These are phyloP conservation scores for Apodemus speciosus DNA, from an alignment of 2,113 vertebrate genomes.

Conservation along the genomic window DNA sequence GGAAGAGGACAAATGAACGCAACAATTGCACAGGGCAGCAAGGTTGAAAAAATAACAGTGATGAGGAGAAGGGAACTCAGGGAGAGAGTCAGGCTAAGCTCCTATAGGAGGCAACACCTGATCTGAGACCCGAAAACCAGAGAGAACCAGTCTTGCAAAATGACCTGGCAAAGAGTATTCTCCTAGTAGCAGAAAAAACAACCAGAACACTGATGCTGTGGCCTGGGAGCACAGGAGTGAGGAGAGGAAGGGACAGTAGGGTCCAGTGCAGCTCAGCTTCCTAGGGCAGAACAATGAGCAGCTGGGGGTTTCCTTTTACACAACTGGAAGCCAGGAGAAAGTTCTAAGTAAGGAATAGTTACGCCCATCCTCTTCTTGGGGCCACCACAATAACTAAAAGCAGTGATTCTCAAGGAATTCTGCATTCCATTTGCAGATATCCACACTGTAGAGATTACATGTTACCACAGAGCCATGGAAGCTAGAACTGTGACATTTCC, in stretches of 20 bases:
- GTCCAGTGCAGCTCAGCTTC: not conserved
- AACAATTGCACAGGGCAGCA: not conserved
- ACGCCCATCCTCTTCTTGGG: not conserved
- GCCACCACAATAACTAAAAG: not conserved
- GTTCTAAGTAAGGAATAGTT: not conserved
- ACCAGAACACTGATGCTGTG: not conserved
- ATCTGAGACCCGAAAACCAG: not conserved
- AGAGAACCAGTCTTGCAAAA: not conserved
- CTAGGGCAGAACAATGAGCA: not conserved
- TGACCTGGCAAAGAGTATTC: not conserved
- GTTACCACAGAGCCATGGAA: not conserved
- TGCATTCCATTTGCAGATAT: not conserved
- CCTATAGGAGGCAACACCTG: not conserved
- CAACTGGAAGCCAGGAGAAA: not conserved
- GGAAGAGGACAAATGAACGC: not conserved
- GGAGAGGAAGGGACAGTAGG: not conserved
- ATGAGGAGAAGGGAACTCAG: not conserved
- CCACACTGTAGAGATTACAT: not conserved
- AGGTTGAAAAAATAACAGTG: not conserved
- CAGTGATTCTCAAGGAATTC: not conserved
- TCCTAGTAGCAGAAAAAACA: not conserved
- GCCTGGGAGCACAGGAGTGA: not conserved
- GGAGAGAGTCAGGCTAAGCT: not conserved
- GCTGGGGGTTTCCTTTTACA: not conserved
- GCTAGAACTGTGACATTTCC: conserved; percentile 2